Percentiles rank a stretch among this genome's conserved stretches.
phyloP scores from a whole-genome alignment of 1,140 invertebrate species.

The Drosophila virilis region DNA sequence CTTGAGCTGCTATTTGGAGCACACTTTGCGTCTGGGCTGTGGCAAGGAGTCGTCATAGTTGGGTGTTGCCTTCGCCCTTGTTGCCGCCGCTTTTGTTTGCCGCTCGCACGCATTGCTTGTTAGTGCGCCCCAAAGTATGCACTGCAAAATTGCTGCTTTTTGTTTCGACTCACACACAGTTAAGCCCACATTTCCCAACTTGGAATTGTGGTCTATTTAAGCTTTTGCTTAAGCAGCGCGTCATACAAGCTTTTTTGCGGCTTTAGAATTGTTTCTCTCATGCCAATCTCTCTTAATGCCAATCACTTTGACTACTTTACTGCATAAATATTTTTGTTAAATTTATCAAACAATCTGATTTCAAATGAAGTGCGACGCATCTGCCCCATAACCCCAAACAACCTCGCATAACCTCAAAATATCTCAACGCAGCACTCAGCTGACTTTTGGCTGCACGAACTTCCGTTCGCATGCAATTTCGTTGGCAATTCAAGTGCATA shows the following conservation, averaged over 20 bases:
- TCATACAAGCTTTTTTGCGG: conserved; percentile 2
- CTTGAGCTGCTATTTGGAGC: conserved; percentile 69
- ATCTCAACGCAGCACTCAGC: conserved; percentile 11
- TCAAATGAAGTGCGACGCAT: conserved; percentile 29
- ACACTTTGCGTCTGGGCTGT: conserved; percentile 20
- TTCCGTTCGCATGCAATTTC: conserved; percentile 17
- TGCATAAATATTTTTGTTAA: conserved; percentile 23
- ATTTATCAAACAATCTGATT: conserved; percentile 39
- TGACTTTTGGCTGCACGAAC: conserved; percentile 23
- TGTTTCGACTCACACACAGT: conserved; percentile 36
- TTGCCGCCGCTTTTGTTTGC: conserved; percentile 59
- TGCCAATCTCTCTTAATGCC: conserved; percentile 3
- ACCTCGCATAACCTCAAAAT: background rate
- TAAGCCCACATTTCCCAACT: conserved; percentile 8
- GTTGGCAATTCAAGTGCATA: conserved; percentile 18
- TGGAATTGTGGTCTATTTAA: conserved; percentile 17
- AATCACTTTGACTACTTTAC: conserved; percentile 16
- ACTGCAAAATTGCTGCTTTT: conserved; percentile 61
- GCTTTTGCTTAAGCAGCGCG: conserved; percentile 22
- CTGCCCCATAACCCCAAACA: conserved; percentile 1
- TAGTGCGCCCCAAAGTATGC: conserved; percentile 63
- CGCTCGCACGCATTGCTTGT: conserved; percentile 65
- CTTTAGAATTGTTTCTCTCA: conserved; percentile 5
- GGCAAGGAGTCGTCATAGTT: conserved; percentile 25
- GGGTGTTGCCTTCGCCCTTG: conserved; percentile 50